phyloP scores from a whole-genome alignment of 2,888 invertebrate species.

The Lycocerus yunnanus region DNA sequence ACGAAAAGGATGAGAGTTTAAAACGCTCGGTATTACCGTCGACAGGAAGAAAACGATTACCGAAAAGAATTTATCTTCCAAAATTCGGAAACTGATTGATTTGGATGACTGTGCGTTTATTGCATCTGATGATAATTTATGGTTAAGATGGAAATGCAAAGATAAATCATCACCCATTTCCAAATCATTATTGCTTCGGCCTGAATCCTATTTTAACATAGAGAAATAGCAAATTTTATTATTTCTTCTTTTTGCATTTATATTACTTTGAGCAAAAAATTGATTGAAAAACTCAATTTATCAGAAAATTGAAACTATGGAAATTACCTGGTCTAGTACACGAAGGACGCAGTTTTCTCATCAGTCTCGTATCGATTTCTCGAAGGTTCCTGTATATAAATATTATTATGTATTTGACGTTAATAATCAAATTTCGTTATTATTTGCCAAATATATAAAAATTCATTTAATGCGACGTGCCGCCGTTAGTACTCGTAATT shows the following conservation, averaged over 20 bases:
- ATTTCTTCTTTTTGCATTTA: not conserved
- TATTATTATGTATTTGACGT: not conserved
- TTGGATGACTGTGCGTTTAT: not conserved
- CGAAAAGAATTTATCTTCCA: not conserved
- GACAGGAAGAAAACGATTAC: not conserved
- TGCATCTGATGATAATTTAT: not conserved
- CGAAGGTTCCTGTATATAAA: not conserved
- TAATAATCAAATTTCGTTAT: not conserved
- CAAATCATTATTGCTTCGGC: not conserved
- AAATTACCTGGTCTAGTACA: too few species aligned
- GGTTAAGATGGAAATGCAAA: not conserved
- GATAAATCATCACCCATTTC: not conserved
- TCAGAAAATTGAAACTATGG: too few species aligned
- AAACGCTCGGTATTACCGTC: not conserved
- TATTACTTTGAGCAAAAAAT: not conserved
- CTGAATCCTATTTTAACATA: not conserved
- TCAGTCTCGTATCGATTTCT: not conserved
- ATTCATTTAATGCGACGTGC: not conserved
- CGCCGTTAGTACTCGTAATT: not conserved
- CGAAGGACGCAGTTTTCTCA: not conserved
- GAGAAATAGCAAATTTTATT: not conserved
- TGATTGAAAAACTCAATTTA: too few species aligned
- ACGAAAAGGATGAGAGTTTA: not conserved
- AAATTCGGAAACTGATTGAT: not conserved
- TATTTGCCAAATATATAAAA: not conserved